Conservation (phyloP, 2,113 vertebrate species). For the Hypocryptadius cinnamomeus region DNA sequence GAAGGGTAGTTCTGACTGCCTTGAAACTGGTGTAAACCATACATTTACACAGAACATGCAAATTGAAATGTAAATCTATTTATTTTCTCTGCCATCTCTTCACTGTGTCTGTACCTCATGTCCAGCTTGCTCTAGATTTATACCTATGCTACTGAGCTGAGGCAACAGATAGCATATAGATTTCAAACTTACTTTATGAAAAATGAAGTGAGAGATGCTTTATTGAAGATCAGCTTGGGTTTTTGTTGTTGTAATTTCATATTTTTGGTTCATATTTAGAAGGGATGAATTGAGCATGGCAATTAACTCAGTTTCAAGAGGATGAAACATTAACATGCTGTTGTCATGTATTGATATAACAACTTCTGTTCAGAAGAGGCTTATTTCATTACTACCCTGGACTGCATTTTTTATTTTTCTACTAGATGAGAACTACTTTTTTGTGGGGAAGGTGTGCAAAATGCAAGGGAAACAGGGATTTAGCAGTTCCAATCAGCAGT, state of each 20-base stretch:
- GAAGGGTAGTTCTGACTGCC: background rate
- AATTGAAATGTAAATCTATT: background rate
- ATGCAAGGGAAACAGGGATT: conserved; percentile 57
- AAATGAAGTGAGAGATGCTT: background rate
- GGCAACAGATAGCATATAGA: background rate
- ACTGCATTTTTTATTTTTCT: conserved; percentile 7
- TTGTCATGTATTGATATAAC: background rate
- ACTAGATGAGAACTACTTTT: background rate
- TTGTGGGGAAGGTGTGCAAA: background rate
- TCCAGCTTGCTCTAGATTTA: background rate
- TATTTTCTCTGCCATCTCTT: background rate
- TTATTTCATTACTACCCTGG: background rate
- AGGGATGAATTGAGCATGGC: background rate
- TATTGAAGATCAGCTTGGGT: background rate
- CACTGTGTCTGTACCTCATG: background rate
- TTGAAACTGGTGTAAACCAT: background rate
- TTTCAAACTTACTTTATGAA: background rate
- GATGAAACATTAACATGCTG: background rate
- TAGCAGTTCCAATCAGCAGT: conserved; percentile 51
- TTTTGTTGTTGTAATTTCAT: background rate
- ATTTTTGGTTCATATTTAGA: background rate
- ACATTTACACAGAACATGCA: background rate
- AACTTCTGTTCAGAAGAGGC: background rate
- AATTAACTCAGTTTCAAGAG: background rate
- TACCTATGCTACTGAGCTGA: background rate